Evolutionary conservation across 2,113 vertebrate genomes (phyloP), one percentile per base, ranked within the genome.

Genomic region (Tringa solitaria): DNA sequence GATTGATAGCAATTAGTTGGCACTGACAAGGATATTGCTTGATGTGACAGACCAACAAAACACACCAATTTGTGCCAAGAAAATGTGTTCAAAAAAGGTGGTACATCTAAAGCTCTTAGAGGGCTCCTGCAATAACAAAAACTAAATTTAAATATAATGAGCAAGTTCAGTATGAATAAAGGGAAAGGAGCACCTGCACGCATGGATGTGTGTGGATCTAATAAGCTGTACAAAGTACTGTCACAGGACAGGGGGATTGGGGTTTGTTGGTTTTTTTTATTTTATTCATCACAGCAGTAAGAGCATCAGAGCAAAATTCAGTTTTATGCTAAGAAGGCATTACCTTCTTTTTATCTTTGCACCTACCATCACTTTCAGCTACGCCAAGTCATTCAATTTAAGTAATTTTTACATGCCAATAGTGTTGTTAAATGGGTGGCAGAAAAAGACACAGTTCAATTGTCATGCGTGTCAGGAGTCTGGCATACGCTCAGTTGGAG

Each of bases 21-120:
- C 91, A 91, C 76, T 95, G 94, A 97, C 93, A 94, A 95, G 80
- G 91, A 89, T 93, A 97, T 95, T 92, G 89, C 96, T 95, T 92
- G 94, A 95, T 95, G 96, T 96, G 95, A 96, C 95, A 97, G 95
- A 97, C 95, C 96, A 97, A 96, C 92, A 94, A 95, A 96, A 97
- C 67, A 92, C 94, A 88, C 69, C 76, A 32, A 91, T 89, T 87
- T 82, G 90, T 96, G 95, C 94, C 96, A 96, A 92, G 95, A 95
- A 94, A 93, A 93, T 67, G 85, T 94, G 93, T 83, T 95, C 92
- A 43, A 73, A 94, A 95, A 95, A 95, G 91, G 95, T 95, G 89
- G 82, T 61, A 73, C 57, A 77, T 65, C 88, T 93, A 69, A 81
- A 92, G 82, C 89, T 87, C 69, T 60, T 84, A 45, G 75, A 79